phyloP scores from a whole-genome alignment of 2,797 vertebrate genomes.

The Pipistrellus pygmaeus region DNA sequence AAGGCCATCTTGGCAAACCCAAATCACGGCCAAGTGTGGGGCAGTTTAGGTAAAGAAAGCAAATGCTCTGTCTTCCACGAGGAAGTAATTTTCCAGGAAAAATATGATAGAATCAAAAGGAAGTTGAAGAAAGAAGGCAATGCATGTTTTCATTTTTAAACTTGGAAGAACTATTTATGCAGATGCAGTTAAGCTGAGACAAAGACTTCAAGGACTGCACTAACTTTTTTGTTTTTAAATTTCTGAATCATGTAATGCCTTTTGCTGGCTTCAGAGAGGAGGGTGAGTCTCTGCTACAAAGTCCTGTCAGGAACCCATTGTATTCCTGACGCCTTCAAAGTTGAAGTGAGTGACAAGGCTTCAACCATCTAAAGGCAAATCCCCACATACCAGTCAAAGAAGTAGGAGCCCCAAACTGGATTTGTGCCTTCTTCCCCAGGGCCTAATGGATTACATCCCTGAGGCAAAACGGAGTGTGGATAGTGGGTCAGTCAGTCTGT shows the following conservation, averaged over 20 bases:
- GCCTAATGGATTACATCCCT: background rate
- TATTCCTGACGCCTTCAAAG: conserved; percentile 30
- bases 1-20: conserved; percentile 14
- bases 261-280: conserved; percentile 60
- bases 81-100: conserved; percentile 70
- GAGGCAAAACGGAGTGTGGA: background rate
- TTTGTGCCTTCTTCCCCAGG: background rate
- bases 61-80: background rate
- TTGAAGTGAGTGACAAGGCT: conserved; percentile 9
- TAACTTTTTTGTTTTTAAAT: background rate
- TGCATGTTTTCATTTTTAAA: conserved; percentile 4
- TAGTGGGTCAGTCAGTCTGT: too few relatives aligned
- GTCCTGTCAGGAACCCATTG: conserved; percentile 39
- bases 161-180: background rate
- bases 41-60: conserved; percentile 8
- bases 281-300: conserved; percentile 55
- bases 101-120: conserved; percentile 52
- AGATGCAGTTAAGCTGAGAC: conserved; percentile 61
- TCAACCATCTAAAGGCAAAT: background rate
- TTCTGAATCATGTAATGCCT: conserved; percentile 17
- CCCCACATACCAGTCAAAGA: background rate
- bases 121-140: background rate
- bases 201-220: conserved; percentile 32
- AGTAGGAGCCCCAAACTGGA: background rate
- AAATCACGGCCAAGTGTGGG: background rate